Evolutionary conservation across 2,888 invertebrate species (phyloP), one percentile per base, ranked within the genome.

Genomic region (Drosophila kanekoi): DNA sequence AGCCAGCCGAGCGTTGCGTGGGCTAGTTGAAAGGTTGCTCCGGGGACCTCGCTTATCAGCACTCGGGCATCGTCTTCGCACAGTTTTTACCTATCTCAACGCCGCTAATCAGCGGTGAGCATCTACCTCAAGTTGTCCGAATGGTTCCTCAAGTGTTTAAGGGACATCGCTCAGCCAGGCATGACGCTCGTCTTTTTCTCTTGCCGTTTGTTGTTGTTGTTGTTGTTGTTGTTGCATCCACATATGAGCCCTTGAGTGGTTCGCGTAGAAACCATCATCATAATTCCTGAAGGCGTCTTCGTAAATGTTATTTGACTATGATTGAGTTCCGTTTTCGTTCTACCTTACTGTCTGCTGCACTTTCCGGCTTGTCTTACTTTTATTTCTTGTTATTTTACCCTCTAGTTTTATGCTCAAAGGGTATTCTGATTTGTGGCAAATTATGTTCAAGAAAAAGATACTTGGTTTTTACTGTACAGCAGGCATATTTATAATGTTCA

Each of bases 101-200:
- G 54, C 38, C 59, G 60, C 69, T 74, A 71, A 75, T 75, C 75
- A 71, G 71, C 45, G 66, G 32, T 41, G 45, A 40, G 20, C 66
- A 71, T 75, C 75, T 48, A 41, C 51, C 47, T 47, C 9, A 45
- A 11, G 44, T 20, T 51, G 16, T 32, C 45, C 16, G 13, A 33
- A 41, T 44, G 8, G 33, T 28, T 40, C 23, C 59, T 65, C 35
- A 54, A 57, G 66, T 49, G 66, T 52, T 64, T 54, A 48, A 62
- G 62, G 61, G 33, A 52, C 60, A 65, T 51, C 47, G 66, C 52
- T 68, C 61, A 67, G 64, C 72, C 64, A 66, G 53, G 68, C 89
- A 87, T 89, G 77, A 85, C 74, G 69, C 56, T 60, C 59, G 61
- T 53, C 65, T 60, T 79, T 71, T 69, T 59, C 1, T 44, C 20